Conservation (phyloP, 2,888 invertebrate species). For the Drosophila melanosoma region DNA sequence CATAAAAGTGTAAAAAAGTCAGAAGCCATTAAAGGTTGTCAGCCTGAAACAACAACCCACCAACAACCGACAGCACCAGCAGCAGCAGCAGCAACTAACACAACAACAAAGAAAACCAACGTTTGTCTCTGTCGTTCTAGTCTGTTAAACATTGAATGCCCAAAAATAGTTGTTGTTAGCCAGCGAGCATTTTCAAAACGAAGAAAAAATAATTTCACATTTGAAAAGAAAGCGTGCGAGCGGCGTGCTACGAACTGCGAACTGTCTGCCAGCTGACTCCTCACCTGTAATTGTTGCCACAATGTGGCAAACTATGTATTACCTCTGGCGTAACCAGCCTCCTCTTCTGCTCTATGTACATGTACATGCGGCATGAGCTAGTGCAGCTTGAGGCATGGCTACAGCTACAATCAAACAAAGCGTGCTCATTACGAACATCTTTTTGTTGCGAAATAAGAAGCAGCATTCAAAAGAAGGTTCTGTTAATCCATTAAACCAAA, state of each 20-base stretch:
- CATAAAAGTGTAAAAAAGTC: conserved; percentile 74
- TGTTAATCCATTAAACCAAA: conserved; percentile 1
- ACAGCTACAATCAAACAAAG: conserved; percentile 27
- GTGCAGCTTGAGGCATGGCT: conserved; percentile 11
- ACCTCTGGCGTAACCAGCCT: conserved; percentile 17
- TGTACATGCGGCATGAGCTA: conserved; percentile 2
- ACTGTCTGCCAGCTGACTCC: conserved; percentile 28
- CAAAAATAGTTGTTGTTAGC: conserved; percentile 52
- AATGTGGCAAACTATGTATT: conserved; percentile 25
- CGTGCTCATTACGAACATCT: conserved; percentile 21
- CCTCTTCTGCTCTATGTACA: not conserved
- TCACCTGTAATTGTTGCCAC: conserved; percentile 47
- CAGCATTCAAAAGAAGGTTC: conserved; percentile 9
- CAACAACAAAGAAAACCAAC: conserved; percentile 35
- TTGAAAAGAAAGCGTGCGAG: conserved; percentile 77
- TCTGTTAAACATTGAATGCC: conserved; percentile 74
- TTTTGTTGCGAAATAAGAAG: conserved; percentile 1
- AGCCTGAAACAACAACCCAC: conserved; percentile 41
- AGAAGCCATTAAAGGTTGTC: conserved; percentile 75
- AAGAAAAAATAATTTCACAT: conserved; percentile 50
- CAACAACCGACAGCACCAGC: conserved; percentile 4
- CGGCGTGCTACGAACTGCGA: conserved; percentile 31
- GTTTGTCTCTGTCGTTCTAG: conserved; percentile 61
- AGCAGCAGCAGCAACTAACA: conserved; percentile 14
- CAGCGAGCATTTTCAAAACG: conserved; percentile 37